Evolutionary conservation across 2,797 vertebrate genomes (phyloP), one percentile per base, ranked within the genome.

Genomic region (Anas flavirostris): DNA sequence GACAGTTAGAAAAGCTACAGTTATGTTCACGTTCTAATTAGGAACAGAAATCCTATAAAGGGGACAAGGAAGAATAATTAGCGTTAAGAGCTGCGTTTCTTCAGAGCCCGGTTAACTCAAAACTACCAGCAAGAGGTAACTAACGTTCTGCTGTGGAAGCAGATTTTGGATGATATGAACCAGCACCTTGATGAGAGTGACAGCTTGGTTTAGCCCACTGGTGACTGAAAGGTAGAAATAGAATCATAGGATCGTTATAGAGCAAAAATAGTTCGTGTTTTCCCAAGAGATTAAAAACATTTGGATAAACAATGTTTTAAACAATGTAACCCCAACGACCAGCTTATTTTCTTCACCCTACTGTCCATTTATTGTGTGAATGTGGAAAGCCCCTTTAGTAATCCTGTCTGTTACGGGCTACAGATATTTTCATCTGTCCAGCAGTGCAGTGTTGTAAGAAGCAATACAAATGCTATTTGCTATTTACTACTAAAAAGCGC

Each of bases 391-490:
- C 29, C 37, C 52, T 73, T 35, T 19, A 18, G 59, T 69, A 29
- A 62, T 64, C 16, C 39, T 87, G 0, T 44, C 55, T 80, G 9
- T 37, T 58, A 43, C 0, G 3, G n/a, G 33, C 35, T n/a, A 28
- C 48, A 60, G 68, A n/a, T 77, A 63, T 23, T 81, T 93, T 78
- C 12, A 16, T 77, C 68, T 76, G 25, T 77, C 58, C 77, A 56
- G 3, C 29, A 16, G 53, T 26, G 12, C 2, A 0, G 62, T 46
- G 21, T 12, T 48, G 53, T 31, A 39, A 78, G 55, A 50, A 81
- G 62, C 73, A 75, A 55, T 68, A 69, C 35, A 85, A 92, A 46
- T 53, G 29, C 33, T 83, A 5, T 78, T 80, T 94, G 41, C 73
- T 91, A 4, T 82, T 83, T 88, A 22, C 48, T 52, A 67, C 39